phyloP scores from a whole-genome alignment of 1,140 invertebrate species.

The Macrobrachium rosenbergii region DNA sequence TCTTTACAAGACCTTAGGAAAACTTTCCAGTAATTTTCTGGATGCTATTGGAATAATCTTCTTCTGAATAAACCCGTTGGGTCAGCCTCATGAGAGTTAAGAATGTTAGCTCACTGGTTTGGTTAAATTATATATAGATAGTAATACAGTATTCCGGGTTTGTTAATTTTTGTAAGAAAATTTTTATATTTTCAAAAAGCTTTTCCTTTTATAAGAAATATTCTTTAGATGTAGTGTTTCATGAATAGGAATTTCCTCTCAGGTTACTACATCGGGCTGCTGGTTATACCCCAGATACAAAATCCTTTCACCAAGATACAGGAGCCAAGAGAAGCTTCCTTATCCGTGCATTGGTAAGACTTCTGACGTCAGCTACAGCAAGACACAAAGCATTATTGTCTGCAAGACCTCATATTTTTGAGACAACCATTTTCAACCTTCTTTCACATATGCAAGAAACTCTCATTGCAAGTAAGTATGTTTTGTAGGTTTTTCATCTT shows the following conservation, averaged over 20 bases:
- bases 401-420: conserved; percentile 73
- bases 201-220: background rate
- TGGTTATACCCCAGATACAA: conserved; percentile 73
- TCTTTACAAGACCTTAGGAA: no score
- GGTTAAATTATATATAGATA: no score
- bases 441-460: conserved; percentile 76
- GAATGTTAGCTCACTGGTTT: no score
- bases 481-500: conserved; percentile 36
- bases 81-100: no score
- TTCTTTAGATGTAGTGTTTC: background rate
- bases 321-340: conserved; percentile 75
- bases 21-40: no score
- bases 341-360: conserved; percentile 75
- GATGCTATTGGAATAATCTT: no score
- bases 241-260: background rate
- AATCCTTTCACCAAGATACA: conserved; percentile 58
- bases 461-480: conserved; percentile 75
- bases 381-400: conserved; percentile 73
- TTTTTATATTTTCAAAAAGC: no score
- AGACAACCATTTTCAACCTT: conserved; percentile 73
- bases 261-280: conserved; percentile 77
- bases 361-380: conserved; percentile 75
- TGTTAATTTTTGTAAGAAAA: no score
- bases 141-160: no score
- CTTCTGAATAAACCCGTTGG: no score